Evolutionary conservation across 1,140 invertebrate species (phyloP), one percentile per base, ranked within the genome.

Genomic region (Ganaspis sp.): DNA sequence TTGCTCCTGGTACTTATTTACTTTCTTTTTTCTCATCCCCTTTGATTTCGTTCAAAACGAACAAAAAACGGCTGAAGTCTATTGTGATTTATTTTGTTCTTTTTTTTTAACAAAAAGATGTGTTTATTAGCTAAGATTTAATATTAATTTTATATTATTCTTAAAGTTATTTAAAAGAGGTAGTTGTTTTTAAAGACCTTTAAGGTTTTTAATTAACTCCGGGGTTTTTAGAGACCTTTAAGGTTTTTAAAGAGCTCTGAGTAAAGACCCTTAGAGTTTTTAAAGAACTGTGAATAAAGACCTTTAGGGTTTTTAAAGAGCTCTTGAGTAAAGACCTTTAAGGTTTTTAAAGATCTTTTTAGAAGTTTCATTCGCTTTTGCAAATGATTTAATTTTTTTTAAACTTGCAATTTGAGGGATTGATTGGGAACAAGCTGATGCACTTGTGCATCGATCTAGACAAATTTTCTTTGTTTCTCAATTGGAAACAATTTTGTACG

Each of bases 1-100:
- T 73, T 69, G 29, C 69, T 81, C 54, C 12, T 49, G 38, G 78
- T 75, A 80, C 75, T 77, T 74, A 75, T 70, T 72, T 73, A 49
- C 74, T 77, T 83, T 70, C 37, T 70, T 64, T 26, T 26, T 64
- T 15, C 23, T 64, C 29, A 29, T n/a, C 6, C 23, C 58, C 58
- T 64, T 26, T 29, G 29, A 64, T 26, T 64, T 54, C 42, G 34
- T 37, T 73, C 34, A 34, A 3, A 15, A 54, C 49, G 19, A 29
- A 49, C 37, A 1, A 40, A 42, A 54, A 53, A 19, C 37, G 45
- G 12, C 40, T 53, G 34, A 69, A 38, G 4, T 19, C 38, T 54
- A 54, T 45, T 37, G 34, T 76, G 21, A 17, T 70, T 11, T 26
- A 11, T 40, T n/a, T n/a, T n/a, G n/a, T n/a, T n/a, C n/a, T 17